Conservation (phyloP, 2,888 invertebrate genomes). For the Pheosia gnoma region DNA sequence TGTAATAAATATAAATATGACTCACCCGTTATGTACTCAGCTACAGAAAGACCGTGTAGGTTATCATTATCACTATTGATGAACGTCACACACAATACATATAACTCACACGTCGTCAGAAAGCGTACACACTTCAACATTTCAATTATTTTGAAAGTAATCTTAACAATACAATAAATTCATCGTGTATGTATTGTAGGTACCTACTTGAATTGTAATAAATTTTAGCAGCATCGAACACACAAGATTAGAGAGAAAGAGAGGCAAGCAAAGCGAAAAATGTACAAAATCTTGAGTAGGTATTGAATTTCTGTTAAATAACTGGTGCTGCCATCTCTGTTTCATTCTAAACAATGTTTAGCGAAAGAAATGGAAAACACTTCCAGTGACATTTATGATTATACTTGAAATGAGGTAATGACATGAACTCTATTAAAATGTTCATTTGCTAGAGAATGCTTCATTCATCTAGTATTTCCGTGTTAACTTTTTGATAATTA, state of each 20-base stretch:
- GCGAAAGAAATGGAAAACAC: slow-evolving; percentile 29
- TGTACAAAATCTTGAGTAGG: slow-evolving; percentile 43
- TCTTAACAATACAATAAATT: slow-evolving; percentile 20
- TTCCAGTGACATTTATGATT: slow-evolving; percentile 44
- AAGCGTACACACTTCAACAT: slow-evolving; percentile 53
- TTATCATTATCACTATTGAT: slow-evolving; percentile 73
- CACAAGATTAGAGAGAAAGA: slow-evolving; percentile 55
- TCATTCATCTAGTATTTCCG: too few relatives aligned
- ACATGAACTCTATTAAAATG: slow-evolving; percentile 6
- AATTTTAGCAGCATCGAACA: slow-evolving; percentile 34
- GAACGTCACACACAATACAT: slow-evolving; percentile 71
- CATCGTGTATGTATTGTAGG: slow-evolving; percentile 26
- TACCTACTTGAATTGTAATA: slow-evolving; percentile 12
- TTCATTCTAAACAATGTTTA: slow-evolving; percentile 16
- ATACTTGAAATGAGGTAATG: slow-evolving; percentile 57
- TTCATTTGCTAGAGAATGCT: too few relatives aligned
- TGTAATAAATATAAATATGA: slow-evolving; percentile 84
- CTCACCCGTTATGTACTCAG: slow-evolving; percentile 78
- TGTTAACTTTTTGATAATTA: too few relatives aligned
- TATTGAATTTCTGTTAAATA: slow-evolving; percentile 68
- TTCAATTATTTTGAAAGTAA: slow-evolving; percentile 37
- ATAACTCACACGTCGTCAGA: slow-evolving; percentile 49
- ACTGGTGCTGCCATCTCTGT: slow-evolving; percentile 67
- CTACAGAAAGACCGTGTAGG: slow-evolving; percentile 78
- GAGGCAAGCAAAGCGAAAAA: slow-evolving; percentile 60